Evolutionary conservation across 2,888 invertebrate genomes (phyloP).

Genomic region (Tipula confusa): DNA sequence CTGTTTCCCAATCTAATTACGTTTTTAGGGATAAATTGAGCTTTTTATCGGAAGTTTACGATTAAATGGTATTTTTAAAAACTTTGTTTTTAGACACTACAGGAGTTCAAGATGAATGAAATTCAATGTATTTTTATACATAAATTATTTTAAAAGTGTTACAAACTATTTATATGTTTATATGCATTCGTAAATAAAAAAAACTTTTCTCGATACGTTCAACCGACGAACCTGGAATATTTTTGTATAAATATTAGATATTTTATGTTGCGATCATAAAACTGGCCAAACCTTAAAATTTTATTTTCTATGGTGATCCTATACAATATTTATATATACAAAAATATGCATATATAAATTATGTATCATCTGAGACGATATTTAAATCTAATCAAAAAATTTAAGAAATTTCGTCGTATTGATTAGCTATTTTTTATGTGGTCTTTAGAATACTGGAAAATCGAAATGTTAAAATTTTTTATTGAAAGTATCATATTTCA

Average conservation of each 20-base stretch:
- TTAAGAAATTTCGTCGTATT: not conserved
- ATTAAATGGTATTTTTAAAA: too few species aligned
- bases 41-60: too few species aligned
- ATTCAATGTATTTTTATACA: too few species aligned
- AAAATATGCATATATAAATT: too few species aligned
- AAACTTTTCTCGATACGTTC: not conserved
- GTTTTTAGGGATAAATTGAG: too few species aligned
- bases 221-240: not conserved
- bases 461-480: not conserved
- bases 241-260: not conserved
- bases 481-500: not conserved
- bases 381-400: not conserved
- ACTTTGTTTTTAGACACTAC: too few species aligned
- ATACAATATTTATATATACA: too few species aligned
- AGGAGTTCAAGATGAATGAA: too few species aligned
- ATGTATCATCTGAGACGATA: not conserved
- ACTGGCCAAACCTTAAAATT: not conserved
- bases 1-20: too few species aligned
- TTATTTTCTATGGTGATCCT: not conserved
- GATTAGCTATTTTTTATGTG: not conserved
- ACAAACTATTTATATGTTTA: too few species aligned
- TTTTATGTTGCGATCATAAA: not conserved
- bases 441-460: not conserved
- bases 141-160: too few species aligned
- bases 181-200: not conserved